Evolutionary conservation across 1,140 invertebrate species (phyloP).

Genomic region (Megalopta genalis): DNA sequence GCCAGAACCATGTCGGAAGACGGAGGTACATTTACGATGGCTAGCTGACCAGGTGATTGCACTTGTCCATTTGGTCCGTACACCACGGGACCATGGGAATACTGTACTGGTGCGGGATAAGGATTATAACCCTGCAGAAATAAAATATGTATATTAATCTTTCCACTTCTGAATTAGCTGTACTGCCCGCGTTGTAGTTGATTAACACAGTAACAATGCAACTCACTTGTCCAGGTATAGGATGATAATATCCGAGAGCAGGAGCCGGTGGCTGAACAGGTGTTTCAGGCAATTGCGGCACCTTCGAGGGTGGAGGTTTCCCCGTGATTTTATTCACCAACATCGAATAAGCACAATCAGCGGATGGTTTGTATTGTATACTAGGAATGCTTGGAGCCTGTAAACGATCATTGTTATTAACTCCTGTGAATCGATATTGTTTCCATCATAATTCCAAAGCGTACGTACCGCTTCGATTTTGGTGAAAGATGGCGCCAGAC

Average conservation of each 20-base stretch:
- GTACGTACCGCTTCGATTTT: conserved; percentile 83
- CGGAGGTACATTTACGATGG: conserved; percentile 15
- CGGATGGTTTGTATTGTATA: conserved; percentile 89
- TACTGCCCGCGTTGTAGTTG: too few species aligned
- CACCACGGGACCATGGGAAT: conserved; percentile 76
- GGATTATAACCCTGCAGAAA: conserved; percentile 64
- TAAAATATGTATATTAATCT: background rate
- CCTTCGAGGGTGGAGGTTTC: conserved; percentile 80
- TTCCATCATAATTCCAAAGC: background rate
- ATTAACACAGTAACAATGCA: too few species aligned
- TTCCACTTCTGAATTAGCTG: too few species aligned
- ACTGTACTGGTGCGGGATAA: conserved; percentile 74
- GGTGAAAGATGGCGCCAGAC: conserved; percentile 82
- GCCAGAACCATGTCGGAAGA: conserved; percentile 15
- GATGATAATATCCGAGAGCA: conserved; percentile 71
- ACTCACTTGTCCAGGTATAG: conserved; percentile 58
- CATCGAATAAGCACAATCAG: conserved; percentile 91
- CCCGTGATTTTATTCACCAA: conserved; percentile 91
- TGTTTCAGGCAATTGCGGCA: conserved; percentile 56
- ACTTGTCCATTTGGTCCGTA: conserved; percentile 74
- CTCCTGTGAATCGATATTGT: too few species aligned
- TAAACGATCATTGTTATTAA: too few species aligned
- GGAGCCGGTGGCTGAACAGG: conserved; percentile 62
- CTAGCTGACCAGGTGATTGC: conserved; percentile 55
- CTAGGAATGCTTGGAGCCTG: conserved; percentile 85